Evolutionary conservation across 2,113 vertebrate genomes (phyloP).

Genomic region (Spermophilus dauricus): DNA sequence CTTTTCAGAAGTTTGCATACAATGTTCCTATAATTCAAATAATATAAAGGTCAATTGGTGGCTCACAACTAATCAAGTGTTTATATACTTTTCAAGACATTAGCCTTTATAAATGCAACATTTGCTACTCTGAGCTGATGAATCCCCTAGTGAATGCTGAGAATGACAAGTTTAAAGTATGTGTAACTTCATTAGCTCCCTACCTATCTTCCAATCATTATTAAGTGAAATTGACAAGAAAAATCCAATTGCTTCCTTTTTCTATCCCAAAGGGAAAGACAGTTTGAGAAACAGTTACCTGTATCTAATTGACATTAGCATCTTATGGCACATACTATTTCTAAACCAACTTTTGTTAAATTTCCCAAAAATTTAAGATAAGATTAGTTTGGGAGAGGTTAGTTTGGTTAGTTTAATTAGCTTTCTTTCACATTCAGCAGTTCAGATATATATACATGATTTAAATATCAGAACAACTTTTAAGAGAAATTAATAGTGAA

Average conservation of each 20-base stretch:
- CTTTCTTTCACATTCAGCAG: slow-evolving; percentile 27
- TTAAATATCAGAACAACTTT: background rate
- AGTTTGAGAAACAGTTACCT: slow-evolving; percentile 63
- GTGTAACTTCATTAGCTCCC: slow-evolving; percentile 66
- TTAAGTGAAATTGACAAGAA: slow-evolving; percentile 52
- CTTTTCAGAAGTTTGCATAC: slow-evolving; percentile 54
- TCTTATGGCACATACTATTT: slow-evolving; percentile 34
- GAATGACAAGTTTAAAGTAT: slow-evolving; percentile 57
- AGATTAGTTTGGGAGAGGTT: background rate
- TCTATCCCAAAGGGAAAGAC: slow-evolving; percentile 36
- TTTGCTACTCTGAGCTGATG: slow-evolving; percentile 43
- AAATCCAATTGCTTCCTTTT: slow-evolving; percentile 66
- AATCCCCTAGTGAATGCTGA: background rate
- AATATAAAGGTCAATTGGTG: slow-evolving; percentile 50
- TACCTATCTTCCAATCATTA: slow-evolving; percentile 58
- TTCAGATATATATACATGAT: background rate
- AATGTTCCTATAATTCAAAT: slow-evolving; percentile 37
- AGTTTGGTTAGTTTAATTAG: background rate
- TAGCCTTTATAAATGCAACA: slow-evolving; percentile 57
- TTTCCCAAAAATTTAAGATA: slow-evolving; percentile 55
- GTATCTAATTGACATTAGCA: background rate
- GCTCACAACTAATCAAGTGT: slow-evolving; percentile 57
- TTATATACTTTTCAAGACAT: slow-evolving; percentile 57
- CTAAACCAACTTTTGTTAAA: slow-evolving; percentile 55
- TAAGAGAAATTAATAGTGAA: too few relatives aligned